Percentiles rank a stretch among this genome's conserved stretches.
Conservation (phyloP, 2,888 invertebrate species). For the Conchocele bisecta region DNA sequence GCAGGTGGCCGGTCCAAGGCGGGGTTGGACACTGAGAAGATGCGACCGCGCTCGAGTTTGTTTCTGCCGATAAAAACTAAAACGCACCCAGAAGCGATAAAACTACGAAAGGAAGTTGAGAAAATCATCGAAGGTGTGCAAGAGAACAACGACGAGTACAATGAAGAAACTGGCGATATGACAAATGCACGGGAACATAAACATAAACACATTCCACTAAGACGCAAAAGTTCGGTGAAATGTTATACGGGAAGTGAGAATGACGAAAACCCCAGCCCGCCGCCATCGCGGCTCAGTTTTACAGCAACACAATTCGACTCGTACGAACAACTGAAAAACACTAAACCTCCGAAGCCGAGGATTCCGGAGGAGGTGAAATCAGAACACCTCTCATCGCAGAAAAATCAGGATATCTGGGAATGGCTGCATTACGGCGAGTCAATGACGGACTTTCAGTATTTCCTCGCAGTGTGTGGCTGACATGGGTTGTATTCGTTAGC, state of each 20-base stretch:
- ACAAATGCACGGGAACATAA: background rate
- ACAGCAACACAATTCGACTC: conserved; percentile 59
- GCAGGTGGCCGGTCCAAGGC: conserved; percentile 60
- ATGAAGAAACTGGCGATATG: conserved; percentile 28
- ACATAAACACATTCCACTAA: background rate
- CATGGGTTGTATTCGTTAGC: background rate
- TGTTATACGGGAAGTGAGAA: conserved; percentile 10
- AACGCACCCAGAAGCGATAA: conserved; percentile 70
- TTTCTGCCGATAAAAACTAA: conserved; percentile 71
- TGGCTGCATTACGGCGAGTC: conserved; percentile 75
- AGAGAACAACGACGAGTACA: conserved; percentile 67
- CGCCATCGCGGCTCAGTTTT: conserved; percentile 8
- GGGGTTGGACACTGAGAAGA: conserved; percentile 58
- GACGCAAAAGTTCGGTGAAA: conserved; percentile 33
- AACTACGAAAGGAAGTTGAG: conserved; percentile 74
- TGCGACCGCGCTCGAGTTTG: conserved; percentile 68
- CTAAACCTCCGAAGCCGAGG: conserved; percentile 63
- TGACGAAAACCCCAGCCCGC: background rate
- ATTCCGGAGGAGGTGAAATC: conserved; percentile 66
- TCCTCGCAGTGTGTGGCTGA: conserved; percentile 74
- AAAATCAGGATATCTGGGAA: conserved; percentile 76
- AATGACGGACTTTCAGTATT: conserved; percentile 74
- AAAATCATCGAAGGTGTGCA: conserved; percentile 70
- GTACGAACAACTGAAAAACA: conserved; percentile 64
- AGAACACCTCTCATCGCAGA: conserved; percentile 60